phyloP scores from a whole-genome alignment of 2,797 vertebrate species.

The Argentina silus region DNA sequence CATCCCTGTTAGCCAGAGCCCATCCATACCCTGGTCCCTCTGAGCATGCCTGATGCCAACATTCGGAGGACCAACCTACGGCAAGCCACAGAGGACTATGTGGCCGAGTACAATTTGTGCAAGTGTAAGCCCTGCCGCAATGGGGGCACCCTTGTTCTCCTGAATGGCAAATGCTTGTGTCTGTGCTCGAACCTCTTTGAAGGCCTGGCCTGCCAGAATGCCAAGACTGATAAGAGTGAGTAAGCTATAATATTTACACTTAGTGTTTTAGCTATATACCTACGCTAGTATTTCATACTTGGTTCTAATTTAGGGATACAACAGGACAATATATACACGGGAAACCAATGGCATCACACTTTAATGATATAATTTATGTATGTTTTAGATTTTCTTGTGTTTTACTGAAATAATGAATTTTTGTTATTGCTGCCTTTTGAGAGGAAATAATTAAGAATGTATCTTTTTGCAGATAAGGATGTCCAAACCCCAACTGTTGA shows the following conservation, averaged over 20 bases:
- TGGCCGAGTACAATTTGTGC: constrained; percentile 81
- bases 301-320: too few relatives aligned
- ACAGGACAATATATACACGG: too few relatives aligned
- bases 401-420: too few relatives aligned
- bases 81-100: constrained; percentile 81
- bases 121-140: constrained; percentile 90
- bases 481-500: too few relatives aligned
- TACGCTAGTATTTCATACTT: too few relatives aligned
- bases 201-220: constrained; percentile 84
- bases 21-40: constrained; percentile 84
- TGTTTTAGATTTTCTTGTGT: too few relatives aligned
- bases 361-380: too few relatives aligned
- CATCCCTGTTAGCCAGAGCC: constrained; percentile 76
- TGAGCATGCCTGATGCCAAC: constrained; percentile 72
- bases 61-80: constrained; percentile 80
- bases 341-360: too few relatives aligned
- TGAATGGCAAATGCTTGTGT: constrained; percentile 86
- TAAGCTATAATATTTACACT: neutral
- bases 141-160: constrained; percentile 79
- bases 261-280: too few relatives aligned
- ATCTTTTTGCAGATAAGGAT: too few relatives aligned
- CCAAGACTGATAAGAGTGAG: constrained; percentile 46
- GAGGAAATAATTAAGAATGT: too few relatives aligned
- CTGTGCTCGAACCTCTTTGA: constrained; percentile 75
- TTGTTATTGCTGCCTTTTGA: too few relatives aligned